Percentiles rank a stretch among this genome's conserved stretches.
Evolutionary conservation across 2,113 vertebrate genomes (phyloP).

Genomic region (Peromyscus californicus): DNA sequence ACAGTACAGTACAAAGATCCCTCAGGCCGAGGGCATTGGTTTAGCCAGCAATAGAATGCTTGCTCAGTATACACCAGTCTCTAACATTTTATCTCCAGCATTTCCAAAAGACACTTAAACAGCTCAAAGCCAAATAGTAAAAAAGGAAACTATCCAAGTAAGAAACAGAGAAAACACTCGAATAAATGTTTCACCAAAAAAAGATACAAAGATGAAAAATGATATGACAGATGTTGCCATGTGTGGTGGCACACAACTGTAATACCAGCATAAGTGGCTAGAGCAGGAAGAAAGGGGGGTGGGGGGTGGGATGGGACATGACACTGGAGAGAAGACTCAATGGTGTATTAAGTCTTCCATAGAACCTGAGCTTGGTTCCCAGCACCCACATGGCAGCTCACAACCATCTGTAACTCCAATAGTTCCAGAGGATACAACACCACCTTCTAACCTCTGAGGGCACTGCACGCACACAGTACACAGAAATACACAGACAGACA

Average conservation of each 20-base stretch:
- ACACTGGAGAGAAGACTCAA: neutral
- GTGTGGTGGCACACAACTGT: neutral
- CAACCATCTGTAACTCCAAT: neutral
- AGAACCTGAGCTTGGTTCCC: neutral
- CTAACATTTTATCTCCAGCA: neutral
- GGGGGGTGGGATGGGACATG: too few relatives aligned
- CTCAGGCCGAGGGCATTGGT: neutral
- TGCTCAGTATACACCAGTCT: neutral
- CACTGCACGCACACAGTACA: neutral
- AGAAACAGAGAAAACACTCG: neutral
- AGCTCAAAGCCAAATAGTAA: neutral
- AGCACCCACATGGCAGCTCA: neutral
- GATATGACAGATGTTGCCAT: neutral
- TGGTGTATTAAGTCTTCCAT: neutral
- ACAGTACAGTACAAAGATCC: neutral
- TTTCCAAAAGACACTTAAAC: neutral
- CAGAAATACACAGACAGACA: neutral
- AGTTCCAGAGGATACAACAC: neutral
- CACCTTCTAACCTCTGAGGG: neutral
- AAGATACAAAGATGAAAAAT: neutral
- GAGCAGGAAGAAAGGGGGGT: neutral
- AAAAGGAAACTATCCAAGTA: neutral
- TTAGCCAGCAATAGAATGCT: neutral
- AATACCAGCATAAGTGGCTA: neutral
- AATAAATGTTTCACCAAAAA: neutral